These are phyloP conservation scores for Aromia moschata DNA, from an alignment of 2,888 invertebrate species.

Conservation along the genomic window DNA sequence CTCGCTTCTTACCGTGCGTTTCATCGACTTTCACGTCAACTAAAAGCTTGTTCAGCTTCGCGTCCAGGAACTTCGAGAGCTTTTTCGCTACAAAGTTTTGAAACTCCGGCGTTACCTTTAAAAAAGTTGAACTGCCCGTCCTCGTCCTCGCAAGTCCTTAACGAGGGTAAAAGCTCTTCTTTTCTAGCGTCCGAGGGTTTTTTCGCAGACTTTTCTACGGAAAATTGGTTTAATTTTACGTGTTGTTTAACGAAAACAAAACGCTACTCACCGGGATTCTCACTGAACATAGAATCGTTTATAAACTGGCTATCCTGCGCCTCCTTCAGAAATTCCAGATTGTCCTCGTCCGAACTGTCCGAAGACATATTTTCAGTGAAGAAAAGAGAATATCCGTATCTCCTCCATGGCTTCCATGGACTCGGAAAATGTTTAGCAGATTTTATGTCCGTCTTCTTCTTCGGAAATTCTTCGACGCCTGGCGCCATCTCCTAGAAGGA, in stretches of 20 bases:
- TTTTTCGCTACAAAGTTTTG: slow-evolving; percentile 66
- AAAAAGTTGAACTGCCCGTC: slow-evolving; percentile 67
- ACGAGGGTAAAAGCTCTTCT: slow-evolving; percentile 39
- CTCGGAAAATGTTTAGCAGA: background rate
- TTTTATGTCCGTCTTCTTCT: slow-evolving; percentile 7
- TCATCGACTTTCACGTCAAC: slow-evolving; percentile 11
- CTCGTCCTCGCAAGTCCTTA: slow-evolving; percentile 53
- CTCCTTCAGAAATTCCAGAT: slow-evolving; percentile 58
- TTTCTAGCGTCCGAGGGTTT: slow-evolving; percentile 6
- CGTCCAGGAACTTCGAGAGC: slow-evolving; percentile 64
- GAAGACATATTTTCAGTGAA: slow-evolving; percentile 49
- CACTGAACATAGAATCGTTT: slow-evolving; percentile 57
- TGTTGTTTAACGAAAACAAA: slow-evolving; percentile 12
- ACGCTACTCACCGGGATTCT: slow-evolving; percentile 37
- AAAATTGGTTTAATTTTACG: no score
- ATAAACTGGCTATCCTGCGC: slow-evolving; percentile 65
- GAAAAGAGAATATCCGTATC: background rate
- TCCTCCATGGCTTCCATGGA: slow-evolving; percentile 9
- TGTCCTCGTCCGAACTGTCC: slow-evolving; percentile 58
- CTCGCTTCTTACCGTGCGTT: slow-evolving; percentile 28
- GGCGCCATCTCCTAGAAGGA: background rate
- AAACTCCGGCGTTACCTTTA: slow-evolving; percentile 66
- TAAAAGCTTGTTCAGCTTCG: slow-evolving; percentile 45
- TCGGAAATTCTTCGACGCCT: background rate
- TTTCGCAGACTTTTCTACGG: slow-evolving; percentile 24